phyloP scores from a whole-genome alignment of 1,140 invertebrate genomes.

The Dendrolimus punctatus region DNA sequence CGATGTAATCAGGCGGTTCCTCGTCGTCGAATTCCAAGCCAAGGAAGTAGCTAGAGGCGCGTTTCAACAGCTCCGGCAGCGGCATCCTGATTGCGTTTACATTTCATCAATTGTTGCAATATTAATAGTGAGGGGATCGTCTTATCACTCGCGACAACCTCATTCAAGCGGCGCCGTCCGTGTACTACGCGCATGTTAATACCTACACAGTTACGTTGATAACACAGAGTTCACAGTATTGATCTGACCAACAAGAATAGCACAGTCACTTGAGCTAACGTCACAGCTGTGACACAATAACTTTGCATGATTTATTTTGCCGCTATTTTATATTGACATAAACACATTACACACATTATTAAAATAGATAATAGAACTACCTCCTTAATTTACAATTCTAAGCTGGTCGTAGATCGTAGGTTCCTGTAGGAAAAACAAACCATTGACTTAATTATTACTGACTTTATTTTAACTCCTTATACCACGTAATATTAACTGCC shows the following conservation, averaged over 20 bases:
- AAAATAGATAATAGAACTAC: too few relatives aligned
- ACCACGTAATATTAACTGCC: too few relatives aligned
- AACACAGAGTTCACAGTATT: constrained; percentile 62
- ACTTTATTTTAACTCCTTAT: too few relatives aligned
- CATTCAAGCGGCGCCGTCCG: constrained; percentile 35
- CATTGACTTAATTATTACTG: too few relatives aligned
- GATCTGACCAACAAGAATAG: constrained; percentile 45
- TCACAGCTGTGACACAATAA: constrained; percentile 31
- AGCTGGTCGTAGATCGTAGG: too few relatives aligned
- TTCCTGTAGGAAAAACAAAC: too few relatives aligned
- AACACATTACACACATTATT: too few relatives aligned
- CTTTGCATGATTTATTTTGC: constrained; percentile 3
- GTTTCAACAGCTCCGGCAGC: constrained; percentile 80
- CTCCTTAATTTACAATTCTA: too few relatives aligned
- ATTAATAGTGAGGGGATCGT: constrained; percentile 10
- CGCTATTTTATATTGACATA: background rate
- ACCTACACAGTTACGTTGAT: constrained; percentile 60
- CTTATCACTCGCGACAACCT: constrained; percentile 48
- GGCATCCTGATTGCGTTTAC: constrained; percentile 75
- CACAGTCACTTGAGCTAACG: constrained; percentile 29
- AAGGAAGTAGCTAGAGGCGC: constrained; percentile 84
- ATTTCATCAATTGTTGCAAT: constrained; percentile 37
- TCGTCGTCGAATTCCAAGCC: constrained; percentile 77
- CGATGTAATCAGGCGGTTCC: constrained; percentile 77
- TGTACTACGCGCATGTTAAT: constrained; percentile 65